Percentiles rank a stretch among this genome's conserved stretches.
These are phyloP conservation scores for Drosophila sordidula DNA, from an alignment of 2,888 invertebrate species.

Conservation along the genomic window DNA sequence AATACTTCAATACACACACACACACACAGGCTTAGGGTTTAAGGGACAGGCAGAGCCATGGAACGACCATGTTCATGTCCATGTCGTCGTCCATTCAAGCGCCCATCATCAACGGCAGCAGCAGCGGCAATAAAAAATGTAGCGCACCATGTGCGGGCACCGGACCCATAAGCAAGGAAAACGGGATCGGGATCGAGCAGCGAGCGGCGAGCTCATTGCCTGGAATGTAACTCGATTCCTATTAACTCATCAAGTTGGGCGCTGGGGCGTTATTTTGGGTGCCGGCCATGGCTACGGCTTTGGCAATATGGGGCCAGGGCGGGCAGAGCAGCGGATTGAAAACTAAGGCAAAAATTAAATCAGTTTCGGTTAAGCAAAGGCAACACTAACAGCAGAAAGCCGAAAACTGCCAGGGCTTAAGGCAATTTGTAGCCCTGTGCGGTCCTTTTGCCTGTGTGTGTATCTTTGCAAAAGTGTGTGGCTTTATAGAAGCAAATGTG, in stretches of 20 bases:
- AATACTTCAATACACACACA: constrained; percentile 63
- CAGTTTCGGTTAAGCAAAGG: constrained; percentile 73
- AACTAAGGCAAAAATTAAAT: constrained; percentile 71
- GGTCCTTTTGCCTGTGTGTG: constrained; percentile 61
- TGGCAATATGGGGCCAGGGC: constrained; percentile 17
- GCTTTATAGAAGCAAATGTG: constrained; percentile 71
- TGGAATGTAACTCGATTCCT: constrained; percentile 84
- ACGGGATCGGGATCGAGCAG: constrained; percentile 8
- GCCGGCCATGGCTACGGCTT: constrained; percentile 33
- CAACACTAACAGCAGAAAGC: constrained; percentile 34
- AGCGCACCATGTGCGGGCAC: constrained; percentile 70
- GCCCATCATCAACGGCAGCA: constrained; percentile 57
- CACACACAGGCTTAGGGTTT: constrained; percentile 9
- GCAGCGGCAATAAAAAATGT: constrained; percentile 69
- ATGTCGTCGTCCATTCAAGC: constrained; percentile 74
- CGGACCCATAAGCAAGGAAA: constrained; percentile 20
- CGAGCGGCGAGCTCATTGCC: constrained; percentile 58
- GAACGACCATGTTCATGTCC: constrained; percentile 70
- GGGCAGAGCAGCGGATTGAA: constrained; percentile 57
- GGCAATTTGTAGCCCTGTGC: constrained; percentile 81
- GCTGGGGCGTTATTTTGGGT: constrained; percentile 68
- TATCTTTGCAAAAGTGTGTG: constrained; percentile 22
- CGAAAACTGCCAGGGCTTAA: constrained; percentile 57
- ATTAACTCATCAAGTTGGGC: constrained; percentile 83
- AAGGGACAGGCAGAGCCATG: constrained; percentile 51